Evolutionary conservation across 1,140 invertebrate species (phyloP).

Genomic region (Drosophila auraria): DNA sequence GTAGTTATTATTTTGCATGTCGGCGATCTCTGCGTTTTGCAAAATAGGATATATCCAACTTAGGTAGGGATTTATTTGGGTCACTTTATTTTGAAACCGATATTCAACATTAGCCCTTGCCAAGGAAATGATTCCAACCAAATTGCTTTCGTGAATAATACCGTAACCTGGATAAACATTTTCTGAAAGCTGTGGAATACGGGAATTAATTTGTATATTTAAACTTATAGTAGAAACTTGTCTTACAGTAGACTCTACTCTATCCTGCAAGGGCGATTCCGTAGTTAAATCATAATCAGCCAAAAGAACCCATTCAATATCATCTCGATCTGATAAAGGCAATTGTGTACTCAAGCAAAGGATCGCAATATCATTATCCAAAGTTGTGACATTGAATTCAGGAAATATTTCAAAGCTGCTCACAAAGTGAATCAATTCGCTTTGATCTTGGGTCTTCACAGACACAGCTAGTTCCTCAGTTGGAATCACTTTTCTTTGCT

Average conservation of each 20-base stretch:
- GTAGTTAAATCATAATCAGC: conserved; percentile 18
- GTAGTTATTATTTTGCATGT: conserved; percentile 27
- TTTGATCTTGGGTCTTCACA: neutral
- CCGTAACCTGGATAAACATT: conserved; percentile 30
- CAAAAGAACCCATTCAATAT: conserved; percentile 39
- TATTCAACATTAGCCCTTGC: neutral
- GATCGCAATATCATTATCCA: conserved; percentile 39
- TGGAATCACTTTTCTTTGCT: neutral
- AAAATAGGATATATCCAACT: conserved; percentile 49
- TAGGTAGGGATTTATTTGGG: conserved; percentile 22
- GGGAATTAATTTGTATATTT: neutral
- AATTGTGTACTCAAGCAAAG: conserved; percentile 27
- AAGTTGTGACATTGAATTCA: conserved; percentile 13
- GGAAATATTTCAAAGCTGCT: conserved; percentile 12
- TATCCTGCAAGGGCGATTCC: conserved; percentile 3
- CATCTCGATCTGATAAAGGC: conserved; percentile 25
- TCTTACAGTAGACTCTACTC: conserved; percentile 23
- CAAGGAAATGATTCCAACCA: conserved; percentile 34
- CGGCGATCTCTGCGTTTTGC: conserved; percentile 27
- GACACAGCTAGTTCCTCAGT: conserved; percentile 14
- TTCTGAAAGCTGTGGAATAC: neutral
- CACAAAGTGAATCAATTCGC: conserved; percentile 23
- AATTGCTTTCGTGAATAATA: conserved; percentile 25
- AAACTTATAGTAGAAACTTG: neutral
- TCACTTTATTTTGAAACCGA: conserved; percentile 7